Evolutionary conservation across 2,113 vertebrate genomes (phyloP).

Genomic region (Laterallus jamaicensis): DNA sequence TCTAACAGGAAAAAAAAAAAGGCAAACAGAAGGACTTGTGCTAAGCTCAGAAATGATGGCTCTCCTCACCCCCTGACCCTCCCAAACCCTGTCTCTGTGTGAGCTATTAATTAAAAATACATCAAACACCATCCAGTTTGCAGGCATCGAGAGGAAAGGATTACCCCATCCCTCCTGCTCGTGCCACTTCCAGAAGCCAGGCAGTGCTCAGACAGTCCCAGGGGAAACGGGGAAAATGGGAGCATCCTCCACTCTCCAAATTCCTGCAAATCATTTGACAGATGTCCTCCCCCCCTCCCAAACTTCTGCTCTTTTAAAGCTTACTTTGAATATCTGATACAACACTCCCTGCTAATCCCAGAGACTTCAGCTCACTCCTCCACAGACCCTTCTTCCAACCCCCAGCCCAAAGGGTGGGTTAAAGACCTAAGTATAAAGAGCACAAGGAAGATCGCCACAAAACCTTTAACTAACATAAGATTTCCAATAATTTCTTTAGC

Average conservation of each 20-base stretch:
- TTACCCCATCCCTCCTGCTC: background rate
- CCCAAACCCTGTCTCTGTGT: background rate
- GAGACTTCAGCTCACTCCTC: background rate
- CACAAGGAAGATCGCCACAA: background rate
- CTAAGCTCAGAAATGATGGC: background rate
- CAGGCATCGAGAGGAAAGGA: background rate
- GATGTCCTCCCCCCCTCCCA: background rate
- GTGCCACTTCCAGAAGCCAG: background rate
- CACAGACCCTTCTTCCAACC: background rate
- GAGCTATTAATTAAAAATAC: slow-evolving; percentile 11
- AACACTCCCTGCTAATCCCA: background rate
- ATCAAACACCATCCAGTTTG: background rate
- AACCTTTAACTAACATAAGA: background rate
- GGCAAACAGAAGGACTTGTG: slow-evolving; percentile 15
- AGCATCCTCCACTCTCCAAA: background rate
- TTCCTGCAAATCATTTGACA: background rate
- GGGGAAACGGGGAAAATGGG: background rate
- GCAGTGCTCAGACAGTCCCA: background rate
- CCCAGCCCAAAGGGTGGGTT: background rate
- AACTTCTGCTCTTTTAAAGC: background rate
- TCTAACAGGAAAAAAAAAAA: background rate
- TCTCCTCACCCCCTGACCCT: slow-evolving; percentile 2
- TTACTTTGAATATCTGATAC: background rate
- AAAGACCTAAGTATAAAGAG: background rate
- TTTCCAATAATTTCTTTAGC: background rate